Evolutionary conservation across 2,113 vertebrate genomes (phyloP).

Genomic region (Sakesphorus luctuosus): DNA sequence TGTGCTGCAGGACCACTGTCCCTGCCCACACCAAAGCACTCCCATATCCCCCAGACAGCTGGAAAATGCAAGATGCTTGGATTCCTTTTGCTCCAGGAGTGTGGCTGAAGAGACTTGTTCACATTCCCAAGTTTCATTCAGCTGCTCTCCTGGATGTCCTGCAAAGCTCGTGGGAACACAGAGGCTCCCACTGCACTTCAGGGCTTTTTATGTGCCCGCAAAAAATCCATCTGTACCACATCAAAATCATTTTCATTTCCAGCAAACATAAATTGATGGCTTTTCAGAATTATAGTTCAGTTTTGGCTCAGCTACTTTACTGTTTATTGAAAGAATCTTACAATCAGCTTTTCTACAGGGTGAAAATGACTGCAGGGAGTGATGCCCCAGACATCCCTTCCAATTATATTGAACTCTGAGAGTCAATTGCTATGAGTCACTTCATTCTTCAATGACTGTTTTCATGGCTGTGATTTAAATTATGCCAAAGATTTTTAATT

Average conservation of each 20-base stretch:
- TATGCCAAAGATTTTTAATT: constrained; percentile 57
- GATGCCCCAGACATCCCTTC: neutral
- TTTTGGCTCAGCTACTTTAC: neutral
- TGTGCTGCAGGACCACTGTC: too few species aligned
- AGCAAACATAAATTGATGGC: neutral
- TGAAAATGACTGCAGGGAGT: neutral
- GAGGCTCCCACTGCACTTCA: neutral
- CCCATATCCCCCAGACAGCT: neutral
- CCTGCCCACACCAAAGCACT: neutral
- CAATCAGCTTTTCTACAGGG: neutral
- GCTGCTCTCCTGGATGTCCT: neutral
- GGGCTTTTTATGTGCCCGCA: neutral
- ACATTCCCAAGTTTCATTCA: neutral
- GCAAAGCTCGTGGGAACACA: neutral
- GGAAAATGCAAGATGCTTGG: neutral
- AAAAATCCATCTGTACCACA: neutral
- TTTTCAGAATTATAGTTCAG: neutral
- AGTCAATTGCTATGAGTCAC: constrained; percentile 22
- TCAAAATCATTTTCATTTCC: neutral
- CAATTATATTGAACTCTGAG: neutral
- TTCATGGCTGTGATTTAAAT: constrained; percentile 44
- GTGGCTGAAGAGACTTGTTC: neutral
- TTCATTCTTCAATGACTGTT: constrained; percentile 30
- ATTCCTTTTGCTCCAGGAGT: neutral
- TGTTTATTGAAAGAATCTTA: neutral